Evolutionary conservation across 2,888 invertebrate genomes (phyloP), one percentile per base, ranked within the genome.

Genomic region (Eurytoma californica): DNA sequence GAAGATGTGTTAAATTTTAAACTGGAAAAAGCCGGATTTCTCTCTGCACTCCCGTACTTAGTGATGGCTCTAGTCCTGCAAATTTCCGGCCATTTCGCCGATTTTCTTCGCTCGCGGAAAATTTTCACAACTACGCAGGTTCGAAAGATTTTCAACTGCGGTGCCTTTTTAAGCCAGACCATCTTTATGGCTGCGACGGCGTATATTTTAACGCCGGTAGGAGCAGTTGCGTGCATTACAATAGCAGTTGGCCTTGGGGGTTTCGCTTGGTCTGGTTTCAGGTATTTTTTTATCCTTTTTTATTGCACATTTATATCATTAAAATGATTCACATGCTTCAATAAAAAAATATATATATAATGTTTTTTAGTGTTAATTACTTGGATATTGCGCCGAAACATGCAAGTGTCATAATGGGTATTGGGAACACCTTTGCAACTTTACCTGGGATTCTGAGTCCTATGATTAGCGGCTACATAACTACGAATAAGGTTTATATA

Each of bases 371-470:
- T 82, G 95, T 95, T 0, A 95, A 95, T 87, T 97, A 97, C 88
- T 91, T 98, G 88, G 98, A 98, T 89, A 94, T 98, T 72, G 97
- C 97, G 0, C 97, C 97, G 0, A 96, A 96, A 81, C 97, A 96
- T 91, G 97, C 97, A 13, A 95, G 97, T 88, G 94, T 98, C 0
- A 90, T 98, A 74, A 97, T 98, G 97, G 98, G 97, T 0, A 91
- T 97, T 13, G 95, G 97, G 13, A 98, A 98, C 90, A 97, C 97
- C 0, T 91, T 97, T 82, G 98, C 96, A 0, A 97, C 97, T 0
- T 91, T 98, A 72, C 97, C 98, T 0, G 98, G 98, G 47, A 97
- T 98, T 85, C 91, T 97, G n/a, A 96, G 96, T 87, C 98, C 97
- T 0, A 92, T 94, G 14, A 90, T 97, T 0, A 95, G 96, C 0